Evolutionary conservation across 2,113 vertebrate species (phyloP), one percentile per base, ranked within the genome.

Genomic region (Podocnemis expansa): DNA sequence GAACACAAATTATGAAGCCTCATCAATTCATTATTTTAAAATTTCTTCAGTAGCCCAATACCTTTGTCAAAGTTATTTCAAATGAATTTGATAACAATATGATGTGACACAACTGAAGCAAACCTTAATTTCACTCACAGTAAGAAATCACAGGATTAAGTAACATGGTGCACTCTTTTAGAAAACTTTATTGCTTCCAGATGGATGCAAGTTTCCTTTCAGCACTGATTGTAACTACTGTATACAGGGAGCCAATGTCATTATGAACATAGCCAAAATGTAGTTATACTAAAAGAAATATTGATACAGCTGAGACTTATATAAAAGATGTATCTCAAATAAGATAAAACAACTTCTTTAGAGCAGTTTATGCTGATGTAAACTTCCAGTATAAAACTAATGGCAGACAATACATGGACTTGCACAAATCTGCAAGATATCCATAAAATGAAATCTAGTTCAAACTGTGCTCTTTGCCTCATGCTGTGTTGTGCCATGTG

Each of bases 131-230:
- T 98, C 97, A 97, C 96, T 98, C 98, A 98, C 98, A 99, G 98
- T 98, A 96, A 98, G 98, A 98, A 98, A 98, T 97, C 97, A 96
- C 97, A 98, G 98, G 98, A 99, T 98, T 98, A 98, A 98, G 98
- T 98, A 98, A 98, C 98, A 98, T 97, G 98, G 98, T 98, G 98
- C 98, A 98, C 98, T 98, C 98, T 98, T 98, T 98, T 97, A 98
- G 98, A 99, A 99, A 99, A 99, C 97, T 98, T 98, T 98, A 98
- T 98, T 98, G 98, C 98, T 98, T 99, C 98, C 98, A 98, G 98
- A 99, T 99, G 98, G 98, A 98, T 98, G 98, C 97, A 98, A 98
- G 98, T 98, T 98, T 98, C 98, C 98, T 98, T 98, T 98, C 98
- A 98, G 97, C 96, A 96, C 95, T 97, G 96, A 98, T 97, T 98